These are phyloP conservation scores for Pseudococcus viburni DNA, from an alignment of 2,888 invertebrate genomes.

Conservation along the genomic window DNA sequence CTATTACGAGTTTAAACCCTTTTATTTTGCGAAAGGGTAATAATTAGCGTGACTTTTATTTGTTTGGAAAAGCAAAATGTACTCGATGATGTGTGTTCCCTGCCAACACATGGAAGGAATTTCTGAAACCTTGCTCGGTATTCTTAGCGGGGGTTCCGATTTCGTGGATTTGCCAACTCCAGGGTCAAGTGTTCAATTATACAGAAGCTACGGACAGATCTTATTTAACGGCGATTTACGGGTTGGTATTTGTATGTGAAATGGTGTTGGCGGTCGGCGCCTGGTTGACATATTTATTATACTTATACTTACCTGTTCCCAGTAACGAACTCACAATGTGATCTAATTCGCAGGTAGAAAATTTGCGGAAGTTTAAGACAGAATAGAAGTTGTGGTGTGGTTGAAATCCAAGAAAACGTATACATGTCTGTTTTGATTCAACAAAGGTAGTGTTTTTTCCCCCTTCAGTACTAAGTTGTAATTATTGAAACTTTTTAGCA, in stretches of 20 bases:
- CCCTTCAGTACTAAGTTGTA: background rate
- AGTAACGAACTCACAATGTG: background rate
- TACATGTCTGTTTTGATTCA: too few species aligned
- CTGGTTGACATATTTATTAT: too few species aligned
- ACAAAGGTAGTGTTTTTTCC: background rate
- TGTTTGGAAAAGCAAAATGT: background rate
- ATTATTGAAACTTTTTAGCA: too few species aligned
- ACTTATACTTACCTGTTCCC: background rate
- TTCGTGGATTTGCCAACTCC: constrained; percentile 39
- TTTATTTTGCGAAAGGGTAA: constrained; percentile 51
- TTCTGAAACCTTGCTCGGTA: constrained; percentile 11
- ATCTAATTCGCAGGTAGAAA: constrained; percentile 4
- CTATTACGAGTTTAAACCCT: background rate
- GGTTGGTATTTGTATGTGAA: too few species aligned
- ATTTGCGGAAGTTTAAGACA: background rate
- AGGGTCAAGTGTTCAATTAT: background rate
- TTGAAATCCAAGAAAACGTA: background rate
- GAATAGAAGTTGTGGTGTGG: background rate
- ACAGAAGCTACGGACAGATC: too few species aligned
- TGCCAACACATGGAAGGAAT: background rate
- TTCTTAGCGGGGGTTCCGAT: constrained; percentile 43
- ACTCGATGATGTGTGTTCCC: background rate
- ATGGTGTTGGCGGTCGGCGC: too few species aligned
- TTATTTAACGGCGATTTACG: too few species aligned
- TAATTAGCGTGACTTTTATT: constrained; percentile 41